Base-by-base conservation (phyloP, 2,888 invertebrate species). In the Drosophila borborema region DNA sequence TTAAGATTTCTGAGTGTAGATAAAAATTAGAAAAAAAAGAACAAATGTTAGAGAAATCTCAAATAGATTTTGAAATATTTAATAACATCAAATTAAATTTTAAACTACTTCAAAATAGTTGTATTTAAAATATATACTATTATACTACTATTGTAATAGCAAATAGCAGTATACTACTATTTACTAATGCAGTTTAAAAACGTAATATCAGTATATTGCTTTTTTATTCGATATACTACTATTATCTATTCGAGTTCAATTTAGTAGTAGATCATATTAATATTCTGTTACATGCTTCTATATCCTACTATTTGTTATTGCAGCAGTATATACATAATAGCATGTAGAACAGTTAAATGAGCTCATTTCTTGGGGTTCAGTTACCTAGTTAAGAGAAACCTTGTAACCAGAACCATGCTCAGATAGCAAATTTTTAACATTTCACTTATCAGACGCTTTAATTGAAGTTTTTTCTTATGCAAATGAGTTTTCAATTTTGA, bases 381-480 rank as follows among this genome's bases (percentile, higher is more conserved):
- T 55, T 40, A 38, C 55, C 55, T 28, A 34, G 55, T 48, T 48
- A n/a, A 60, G 16, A 41, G 31, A 23, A 41, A 55, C 54, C 49
- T 71, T 70, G 48, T 31, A 16, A 6, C 16, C 20, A 28, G 28
- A 38, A 8, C 20, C 4, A 38, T 51, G 38, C 38, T 18, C 16
- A 40, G 68, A 70, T 60, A 71, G 53, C 14, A n/a, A 12, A 2
- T 31, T 31, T 40, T n/a, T 9, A 45, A 18, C 70, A 49, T 56
- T 56, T 20, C 16, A 4, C 18, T 67, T 69, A 70, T 69, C 68
- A 68, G 49, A 3, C 49, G 40, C 45, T 71, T 54, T 34, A 64
- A 81, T 60, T 74, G 20, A 60, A 58, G 40, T 53, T 53, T 36
- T 53, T 20, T 46, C 34, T 46, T 64, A 69, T 84, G 72, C 62